Conservation (phyloP, 2,888 invertebrate genomes). For the Dendrolimus houi region DNA sequence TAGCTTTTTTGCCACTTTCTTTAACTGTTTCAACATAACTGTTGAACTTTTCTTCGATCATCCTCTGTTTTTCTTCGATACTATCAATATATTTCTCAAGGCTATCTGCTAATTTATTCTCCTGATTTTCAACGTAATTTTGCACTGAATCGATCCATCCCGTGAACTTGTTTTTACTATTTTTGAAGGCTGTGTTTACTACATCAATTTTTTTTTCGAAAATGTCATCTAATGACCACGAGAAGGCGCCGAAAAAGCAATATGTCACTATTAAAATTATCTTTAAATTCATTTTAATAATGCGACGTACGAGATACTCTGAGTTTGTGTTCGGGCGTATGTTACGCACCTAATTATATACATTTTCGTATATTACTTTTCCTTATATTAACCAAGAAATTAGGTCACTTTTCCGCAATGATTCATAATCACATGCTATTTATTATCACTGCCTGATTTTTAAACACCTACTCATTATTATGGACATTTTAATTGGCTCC, state of each 20-base stretch:
- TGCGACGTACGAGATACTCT: neutral
- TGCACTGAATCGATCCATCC: slow-evolving; percentile 12
- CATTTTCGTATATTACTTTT: no score
- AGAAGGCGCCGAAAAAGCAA: neutral
- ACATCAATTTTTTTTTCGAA: neutral
- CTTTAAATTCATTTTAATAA: neutral
- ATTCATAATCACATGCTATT: no score
- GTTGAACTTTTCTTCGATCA: slow-evolving; percentile 36
- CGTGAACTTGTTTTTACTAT: neutral
- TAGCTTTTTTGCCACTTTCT: slow-evolving; percentile 32
- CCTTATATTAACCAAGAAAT: no score
- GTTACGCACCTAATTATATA: neutral
- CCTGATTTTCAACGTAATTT: slow-evolving; percentile 39
- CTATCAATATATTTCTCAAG: slow-evolving; percentile 35
- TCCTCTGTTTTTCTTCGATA: slow-evolving; percentile 38
- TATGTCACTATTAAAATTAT: neutral
- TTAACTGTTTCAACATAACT: slow-evolving; percentile 40
- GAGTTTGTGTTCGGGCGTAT: neutral
- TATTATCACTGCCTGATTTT: no score
- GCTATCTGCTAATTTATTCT: slow-evolving; percentile 35
- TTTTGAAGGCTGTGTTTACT: neutral
- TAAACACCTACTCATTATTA: no score
- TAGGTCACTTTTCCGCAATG: no score
- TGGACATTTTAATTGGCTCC: no score
- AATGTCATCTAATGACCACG: neutral